A percentile compares a stretch with the other conserved stretches of the same genome.
phyloP scores from a whole-genome alignment of 1,140 invertebrate genomes.

The Lepeophtheirus salmonis region DNA sequence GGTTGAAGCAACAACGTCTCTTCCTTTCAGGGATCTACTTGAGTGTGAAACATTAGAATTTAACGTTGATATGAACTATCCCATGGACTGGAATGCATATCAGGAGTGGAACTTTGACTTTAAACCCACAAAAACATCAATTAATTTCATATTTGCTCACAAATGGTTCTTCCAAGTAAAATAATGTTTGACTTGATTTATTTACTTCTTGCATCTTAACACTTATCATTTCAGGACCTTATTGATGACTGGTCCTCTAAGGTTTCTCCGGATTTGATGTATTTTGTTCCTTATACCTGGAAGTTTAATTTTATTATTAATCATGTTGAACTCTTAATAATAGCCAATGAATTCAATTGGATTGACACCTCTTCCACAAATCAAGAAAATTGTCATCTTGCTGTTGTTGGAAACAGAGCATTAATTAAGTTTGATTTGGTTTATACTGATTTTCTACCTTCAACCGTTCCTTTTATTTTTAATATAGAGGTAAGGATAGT shows the following conservation, averaged over 20 bases:
- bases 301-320: slow-evolving; percentile 66
- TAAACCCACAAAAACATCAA: slow-evolving; percentile 79
- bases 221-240: slow-evolving; percentile 40
- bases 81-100: slow-evolving; percentile 78
- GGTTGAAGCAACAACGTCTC: slow-evolving; percentile 14
- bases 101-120: slow-evolving; percentile 42
- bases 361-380: slow-evolving; percentile 87
- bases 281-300: slow-evolving; percentile 94
- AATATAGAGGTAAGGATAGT: slow-evolving; percentile 52
- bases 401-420: slow-evolving; percentile 76
- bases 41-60: slow-evolving; percentile 89
- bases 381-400: slow-evolving; percentile 81
- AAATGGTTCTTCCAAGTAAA: slow-evolving; percentile 79
- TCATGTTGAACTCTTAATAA: slow-evolving; percentile 82
- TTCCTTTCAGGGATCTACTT: slow-evolving; percentile 55
- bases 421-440: slow-evolving; percentile 80
- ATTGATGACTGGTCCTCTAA: slow-evolving; percentile 91
- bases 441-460: slow-evolving; percentile 73
- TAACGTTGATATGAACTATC: slow-evolving; percentile 64
- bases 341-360: slow-evolving; percentile 96
- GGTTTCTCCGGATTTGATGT: slow-evolving; percentile 65
- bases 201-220: not conserved
- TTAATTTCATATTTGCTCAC: slow-evolving; percentile 75
- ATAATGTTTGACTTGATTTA: slow-evolving; percentile 11
- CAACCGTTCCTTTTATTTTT: slow-evolving; percentile 64